Percentiles rank a stretch among this genome's conserved stretches.
phyloP scores from a whole-genome alignment of 2,113 vertebrate genomes.

The Laterallus jamaicensis region DNA sequence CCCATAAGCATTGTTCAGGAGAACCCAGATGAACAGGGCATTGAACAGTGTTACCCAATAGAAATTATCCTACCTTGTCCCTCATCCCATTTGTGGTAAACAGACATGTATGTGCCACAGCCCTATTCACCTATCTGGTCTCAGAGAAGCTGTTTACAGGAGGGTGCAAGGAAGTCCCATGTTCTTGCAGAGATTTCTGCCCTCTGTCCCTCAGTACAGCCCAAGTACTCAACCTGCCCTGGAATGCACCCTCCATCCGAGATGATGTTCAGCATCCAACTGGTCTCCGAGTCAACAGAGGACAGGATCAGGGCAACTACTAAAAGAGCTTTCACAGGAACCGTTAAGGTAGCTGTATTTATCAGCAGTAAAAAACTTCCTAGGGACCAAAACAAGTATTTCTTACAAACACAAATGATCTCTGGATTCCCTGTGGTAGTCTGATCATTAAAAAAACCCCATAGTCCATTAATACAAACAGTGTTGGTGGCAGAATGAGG shows the following conservation, averaged over 20 bases:
- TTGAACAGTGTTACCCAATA: not conserved
- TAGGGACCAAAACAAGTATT: not conserved
- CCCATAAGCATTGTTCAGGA: not conserved
- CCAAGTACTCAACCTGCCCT: not conserved
- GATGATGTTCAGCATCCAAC: not conserved
- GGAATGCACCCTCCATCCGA: accelerated
- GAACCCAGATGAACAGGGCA: not conserved
- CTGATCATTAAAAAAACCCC: not conserved
- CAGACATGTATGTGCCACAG: not conserved
- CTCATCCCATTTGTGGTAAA: not conserved
- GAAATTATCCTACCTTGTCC: not conserved
- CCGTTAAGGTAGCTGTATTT: not conserved
- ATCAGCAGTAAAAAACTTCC: not conserved
- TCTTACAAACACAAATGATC: not conserved
- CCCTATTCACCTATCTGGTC: not conserved
- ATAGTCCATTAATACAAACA: not conserved
- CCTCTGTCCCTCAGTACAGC: not conserved
- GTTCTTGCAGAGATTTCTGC: not conserved
- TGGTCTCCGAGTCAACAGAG: not conserved
- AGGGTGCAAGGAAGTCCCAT: not conserved
- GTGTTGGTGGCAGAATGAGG: not conserved
- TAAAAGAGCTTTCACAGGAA: not conserved
- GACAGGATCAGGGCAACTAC: not conserved
- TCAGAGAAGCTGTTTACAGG: not conserved
- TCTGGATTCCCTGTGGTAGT: not conserved